Evolutionary conservation across 2,797 vertebrate species (phyloP).

Genomic region (Sandelia bainsii): DNA sequence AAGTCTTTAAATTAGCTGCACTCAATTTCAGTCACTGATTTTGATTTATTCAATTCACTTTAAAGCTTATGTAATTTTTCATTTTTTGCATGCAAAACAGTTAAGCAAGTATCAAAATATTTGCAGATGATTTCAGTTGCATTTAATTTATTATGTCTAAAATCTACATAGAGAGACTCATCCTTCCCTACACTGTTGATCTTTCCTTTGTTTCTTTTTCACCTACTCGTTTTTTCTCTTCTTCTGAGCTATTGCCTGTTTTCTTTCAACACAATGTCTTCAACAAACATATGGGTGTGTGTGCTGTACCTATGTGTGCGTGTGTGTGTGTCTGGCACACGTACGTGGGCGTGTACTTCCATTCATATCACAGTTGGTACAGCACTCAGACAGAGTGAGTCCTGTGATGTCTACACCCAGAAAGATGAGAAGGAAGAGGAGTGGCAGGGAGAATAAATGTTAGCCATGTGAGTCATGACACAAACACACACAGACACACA

Average conservation of each 20-base stretch:
- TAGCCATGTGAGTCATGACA: conserved; percentile 56
- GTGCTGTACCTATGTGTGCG: background rate
- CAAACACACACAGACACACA: conserved; percentile 12
- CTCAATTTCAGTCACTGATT: background rate
- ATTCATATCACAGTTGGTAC: conserved; percentile 57
- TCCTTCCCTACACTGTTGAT: background rate
- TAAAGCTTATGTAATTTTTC: too few relatives aligned
- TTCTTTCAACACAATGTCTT: conserved; percentile 40
- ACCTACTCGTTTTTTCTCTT: background rate
- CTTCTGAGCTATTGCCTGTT: conserved; percentile 9
- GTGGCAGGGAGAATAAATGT: conserved; percentile 59
- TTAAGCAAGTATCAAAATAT: too few relatives aligned
- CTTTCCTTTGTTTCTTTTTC: background rate
- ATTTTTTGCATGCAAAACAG: background rate
- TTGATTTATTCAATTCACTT: too few relatives aligned
- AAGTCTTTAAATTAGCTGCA: background rate
- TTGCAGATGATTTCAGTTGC: too few relatives aligned
- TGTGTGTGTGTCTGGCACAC: conserved; percentile 25
- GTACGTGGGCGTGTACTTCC: conserved; percentile 51
- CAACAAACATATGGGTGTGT: conserved; percentile 1
- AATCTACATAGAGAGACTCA: background rate
- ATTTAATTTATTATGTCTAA: background rate
- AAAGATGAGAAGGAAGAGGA: conserved; percentile 59
- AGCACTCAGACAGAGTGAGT: conserved; percentile 59
- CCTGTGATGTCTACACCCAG: conserved; percentile 66